Percentiles rank a stretch among this genome's conserved stretches.
Conservation (phyloP, 2,113 vertebrate species). For the Rhegmatorhina hoffmannsi region DNA sequence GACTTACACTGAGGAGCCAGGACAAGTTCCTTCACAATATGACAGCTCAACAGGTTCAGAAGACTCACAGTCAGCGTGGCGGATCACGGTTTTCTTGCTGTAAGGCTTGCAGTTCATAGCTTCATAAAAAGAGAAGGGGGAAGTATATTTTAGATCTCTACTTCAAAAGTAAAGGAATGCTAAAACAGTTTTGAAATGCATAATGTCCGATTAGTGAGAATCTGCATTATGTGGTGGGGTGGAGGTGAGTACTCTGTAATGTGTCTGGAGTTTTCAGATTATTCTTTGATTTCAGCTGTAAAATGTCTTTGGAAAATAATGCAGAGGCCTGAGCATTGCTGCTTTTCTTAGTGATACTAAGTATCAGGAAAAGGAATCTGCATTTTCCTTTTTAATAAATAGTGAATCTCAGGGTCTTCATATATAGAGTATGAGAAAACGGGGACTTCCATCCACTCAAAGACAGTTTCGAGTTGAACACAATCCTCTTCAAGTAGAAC, state of each 20-base stretch:
- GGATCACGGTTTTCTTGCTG: conserved; percentile 64
- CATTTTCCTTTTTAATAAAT: background rate
- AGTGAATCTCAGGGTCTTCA: background rate
- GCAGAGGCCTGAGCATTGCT: background rate
- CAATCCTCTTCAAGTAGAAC: background rate
- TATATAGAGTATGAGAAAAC: background rate
- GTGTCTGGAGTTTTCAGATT: background rate
- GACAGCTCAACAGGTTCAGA: conserved; percentile 69
- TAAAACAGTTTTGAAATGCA: background rate
- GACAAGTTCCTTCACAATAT: conserved; percentile 84
- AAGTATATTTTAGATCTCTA: background rate
- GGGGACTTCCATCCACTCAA: background rate
- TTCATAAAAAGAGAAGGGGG: background rate
- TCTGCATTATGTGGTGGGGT: background rate
- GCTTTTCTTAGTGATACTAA: background rate
- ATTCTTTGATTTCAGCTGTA: background rate
- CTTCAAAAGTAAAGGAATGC: background rate
- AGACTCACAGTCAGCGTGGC: conserved; percentile 72
- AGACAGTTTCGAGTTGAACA: background rate
- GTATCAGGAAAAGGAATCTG: background rate
- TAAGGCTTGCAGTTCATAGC: conserved; percentile 68
- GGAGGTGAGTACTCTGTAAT: background rate
- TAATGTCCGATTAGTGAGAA: background rate
- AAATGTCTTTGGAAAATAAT: background rate
- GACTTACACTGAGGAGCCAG: conserved; percentile 84